phyloP scores from a whole-genome alignment of 2,888 invertebrate species.

The Diabrotica balteata region DNA sequence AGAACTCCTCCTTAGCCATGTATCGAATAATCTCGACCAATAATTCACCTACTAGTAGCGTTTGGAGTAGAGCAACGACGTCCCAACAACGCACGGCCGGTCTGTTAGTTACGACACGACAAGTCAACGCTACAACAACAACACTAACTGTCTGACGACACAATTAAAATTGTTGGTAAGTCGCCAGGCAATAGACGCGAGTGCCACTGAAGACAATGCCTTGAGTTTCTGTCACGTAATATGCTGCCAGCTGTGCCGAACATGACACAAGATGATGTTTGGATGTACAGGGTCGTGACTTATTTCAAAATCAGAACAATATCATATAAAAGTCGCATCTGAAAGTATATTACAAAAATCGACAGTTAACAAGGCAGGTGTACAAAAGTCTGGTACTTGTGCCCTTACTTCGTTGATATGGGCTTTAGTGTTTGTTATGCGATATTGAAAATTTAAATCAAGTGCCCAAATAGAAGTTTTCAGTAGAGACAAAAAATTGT shows the following conservation, averaged over 20 bases:
- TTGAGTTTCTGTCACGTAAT: conserved; percentile 22
- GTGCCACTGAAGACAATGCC: conserved; percentile 41
- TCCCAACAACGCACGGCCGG: conserved; percentile 26
- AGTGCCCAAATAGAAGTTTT: too few species aligned
- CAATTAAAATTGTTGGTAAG: conserved; percentile 43
- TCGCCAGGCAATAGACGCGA: conserved; percentile 33
- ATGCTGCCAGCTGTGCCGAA: conserved; percentile 11
- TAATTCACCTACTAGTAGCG: conserved; percentile 32
- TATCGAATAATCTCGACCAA: conserved; percentile 15
- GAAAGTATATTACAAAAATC: too few species aligned
- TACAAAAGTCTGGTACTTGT: too few species aligned
- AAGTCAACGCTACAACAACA: conserved; percentile 21
- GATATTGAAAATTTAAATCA: too few species aligned
- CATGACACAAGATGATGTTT: background rate
- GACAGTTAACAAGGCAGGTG: too few species aligned
- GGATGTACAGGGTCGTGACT: too few species aligned
- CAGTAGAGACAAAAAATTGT: too few species aligned
- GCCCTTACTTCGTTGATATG: too few species aligned
- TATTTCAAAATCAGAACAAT: too few species aligned
- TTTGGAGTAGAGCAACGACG: conserved; percentile 27
- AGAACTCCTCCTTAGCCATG: conserved; percentile 15
- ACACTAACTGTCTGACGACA: conserved; percentile 27
- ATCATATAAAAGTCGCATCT: too few species aligned
- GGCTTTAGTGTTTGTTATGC: too few species aligned
- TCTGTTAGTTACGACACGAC: conserved; percentile 36